phyloP scores from a whole-genome alignment of 2,113 vertebrate genomes.

The Lepus americanus region DNA sequence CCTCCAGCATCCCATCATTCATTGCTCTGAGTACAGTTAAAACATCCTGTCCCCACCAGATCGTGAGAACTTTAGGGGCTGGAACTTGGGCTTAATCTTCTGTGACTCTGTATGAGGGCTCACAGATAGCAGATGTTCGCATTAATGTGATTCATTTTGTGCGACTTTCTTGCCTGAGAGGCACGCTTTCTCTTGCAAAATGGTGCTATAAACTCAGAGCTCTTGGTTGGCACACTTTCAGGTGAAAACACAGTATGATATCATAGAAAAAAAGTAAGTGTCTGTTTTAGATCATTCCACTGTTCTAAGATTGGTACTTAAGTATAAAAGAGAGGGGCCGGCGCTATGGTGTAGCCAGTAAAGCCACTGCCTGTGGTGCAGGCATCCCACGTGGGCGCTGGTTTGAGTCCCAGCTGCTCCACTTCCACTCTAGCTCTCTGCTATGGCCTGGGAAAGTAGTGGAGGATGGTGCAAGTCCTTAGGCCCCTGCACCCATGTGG shows the following conservation, averaged over 20 bases:
- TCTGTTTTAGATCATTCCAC: not conserved
- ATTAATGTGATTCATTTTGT: not conserved
- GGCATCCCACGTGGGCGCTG: too few relatives aligned
- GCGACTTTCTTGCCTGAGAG: not conserved
- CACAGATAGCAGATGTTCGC: not conserved
- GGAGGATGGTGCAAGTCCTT: too few relatives aligned
- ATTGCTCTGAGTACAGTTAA: not conserved
- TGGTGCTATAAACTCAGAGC: not conserved
- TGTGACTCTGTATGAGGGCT: not conserved
- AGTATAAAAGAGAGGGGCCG: not conserved
- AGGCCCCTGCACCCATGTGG: too few relatives aligned
- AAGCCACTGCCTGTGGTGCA: too few relatives aligned
- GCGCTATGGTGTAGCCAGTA: too few relatives aligned
- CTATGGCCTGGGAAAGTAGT: too few relatives aligned
- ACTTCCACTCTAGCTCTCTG: too few relatives aligned
- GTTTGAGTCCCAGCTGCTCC: too few relatives aligned
- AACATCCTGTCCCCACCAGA: not conserved
- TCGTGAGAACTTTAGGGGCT: not conserved
- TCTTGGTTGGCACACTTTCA: not conserved
- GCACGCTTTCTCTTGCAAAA: not conserved
- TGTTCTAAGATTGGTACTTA: not conserved
- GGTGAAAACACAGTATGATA: not conserved
- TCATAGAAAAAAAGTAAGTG: not conserved
- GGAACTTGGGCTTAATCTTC: slow-evolving; percentile 6
- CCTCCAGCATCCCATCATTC: not conserved